Conservation (phyloP, 1,140 invertebrate genomes). For the Vanessa tameamea region DNA sequence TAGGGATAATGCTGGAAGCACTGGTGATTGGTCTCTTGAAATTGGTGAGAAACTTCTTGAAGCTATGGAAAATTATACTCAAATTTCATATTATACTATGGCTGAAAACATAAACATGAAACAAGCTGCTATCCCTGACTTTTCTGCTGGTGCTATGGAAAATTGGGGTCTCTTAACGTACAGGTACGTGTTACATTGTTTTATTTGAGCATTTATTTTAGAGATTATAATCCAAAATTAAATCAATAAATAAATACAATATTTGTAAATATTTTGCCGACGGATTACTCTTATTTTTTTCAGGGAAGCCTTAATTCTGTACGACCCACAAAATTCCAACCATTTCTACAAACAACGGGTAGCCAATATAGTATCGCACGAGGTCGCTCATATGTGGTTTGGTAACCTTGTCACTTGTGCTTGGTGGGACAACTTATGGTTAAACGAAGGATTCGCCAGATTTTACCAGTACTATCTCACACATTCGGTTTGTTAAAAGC, state of each 20-base stretch:
- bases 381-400: slow-evolving; percentile 80
- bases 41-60: slow-evolving; percentile 76
- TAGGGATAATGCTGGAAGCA: slow-evolving; percentile 83
- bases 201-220: too few relatives aligned
- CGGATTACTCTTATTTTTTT: slow-evolving; percentile 21
- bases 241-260: too few relatives aligned
- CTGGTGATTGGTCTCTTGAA: slow-evolving; percentile 83
- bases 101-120: slow-evolving; percentile 81
- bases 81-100: slow-evolving; percentile 78
- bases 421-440: slow-evolving; percentile 86
- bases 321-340: slow-evolving; percentile 61
- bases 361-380: slow-evolving; percentile 78
- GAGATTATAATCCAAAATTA: too few relatives aligned
- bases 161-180: slow-evolving; percentile 86
- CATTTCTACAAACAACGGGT: slow-evolving; percentile 79
- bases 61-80: slow-evolving; percentile 75
- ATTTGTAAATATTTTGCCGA: too few relatives aligned
- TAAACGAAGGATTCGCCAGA: slow-evolving; percentile 86
- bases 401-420: slow-evolving; percentile 83
- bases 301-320: slow-evolving; percentile 69
- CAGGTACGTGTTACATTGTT: slow-evolving; percentile 62
- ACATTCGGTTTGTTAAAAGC: slow-evolving; percentile 55
- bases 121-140: slow-evolving; percentile 87
- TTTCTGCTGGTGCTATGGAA: slow-evolving; percentile 86
- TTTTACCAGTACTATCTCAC: slow-evolving; percentile 86